phyloP scores from a whole-genome alignment of 1,140 invertebrate genomes.

The Branchinecta lindahli region DNA sequence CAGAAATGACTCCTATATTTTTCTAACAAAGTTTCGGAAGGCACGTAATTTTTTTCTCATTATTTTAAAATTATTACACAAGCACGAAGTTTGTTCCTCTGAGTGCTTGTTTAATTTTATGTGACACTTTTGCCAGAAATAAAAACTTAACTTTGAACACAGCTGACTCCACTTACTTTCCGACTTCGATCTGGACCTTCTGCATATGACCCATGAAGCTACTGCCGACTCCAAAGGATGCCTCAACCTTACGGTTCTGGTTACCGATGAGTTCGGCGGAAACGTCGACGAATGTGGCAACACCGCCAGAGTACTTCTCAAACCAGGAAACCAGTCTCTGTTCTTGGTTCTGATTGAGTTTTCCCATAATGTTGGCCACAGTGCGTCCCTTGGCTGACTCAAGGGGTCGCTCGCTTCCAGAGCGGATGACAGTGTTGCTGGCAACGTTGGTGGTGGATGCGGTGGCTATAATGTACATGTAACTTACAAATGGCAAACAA shows the following conservation, averaged over 20 bases:
- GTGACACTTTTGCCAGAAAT: too few relatives aligned
- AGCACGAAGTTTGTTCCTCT: too few relatives aligned
- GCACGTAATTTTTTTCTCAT: too few relatives aligned
- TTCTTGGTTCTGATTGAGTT: background rate
- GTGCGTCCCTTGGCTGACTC: background rate
- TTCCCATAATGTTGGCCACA: background rate
- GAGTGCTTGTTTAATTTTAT: too few relatives aligned
- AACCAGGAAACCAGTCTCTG: background rate
- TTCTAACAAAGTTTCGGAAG: too few relatives aligned
- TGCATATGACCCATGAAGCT: conserved; percentile 8
- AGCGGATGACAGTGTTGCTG: background rate
- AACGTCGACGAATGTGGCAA: background rate
- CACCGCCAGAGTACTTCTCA: background rate
- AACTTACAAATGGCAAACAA: too few relatives aligned
- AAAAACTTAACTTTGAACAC: too few relatives aligned
- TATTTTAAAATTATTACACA: too few relatives aligned
- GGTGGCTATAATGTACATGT: background rate
- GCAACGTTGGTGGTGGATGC: background rate
- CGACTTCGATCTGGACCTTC: background rate
- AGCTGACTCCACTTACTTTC: background rate
- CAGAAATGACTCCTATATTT: too few relatives aligned
- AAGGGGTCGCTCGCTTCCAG: background rate
- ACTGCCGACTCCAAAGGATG: background rate
- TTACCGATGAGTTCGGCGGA: background rate
- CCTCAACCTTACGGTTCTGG: background rate